A percentile compares a stretch with the other conserved stretches of the same genome.
phyloP scores from a whole-genome alignment of 1,140 invertebrate genomes.

The Trichonephila clavata region DNA sequence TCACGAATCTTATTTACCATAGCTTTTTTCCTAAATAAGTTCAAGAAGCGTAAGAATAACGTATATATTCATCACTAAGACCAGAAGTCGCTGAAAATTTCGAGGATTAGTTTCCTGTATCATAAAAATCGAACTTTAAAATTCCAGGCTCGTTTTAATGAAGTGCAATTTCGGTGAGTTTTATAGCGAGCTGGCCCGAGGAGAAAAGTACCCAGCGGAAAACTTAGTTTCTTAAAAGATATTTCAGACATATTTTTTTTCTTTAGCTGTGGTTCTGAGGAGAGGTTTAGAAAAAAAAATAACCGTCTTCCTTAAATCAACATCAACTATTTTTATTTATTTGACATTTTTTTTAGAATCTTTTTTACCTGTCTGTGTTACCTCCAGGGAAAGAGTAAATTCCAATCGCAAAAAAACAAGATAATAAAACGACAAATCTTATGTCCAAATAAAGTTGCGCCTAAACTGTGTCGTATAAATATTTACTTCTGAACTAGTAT shows the following conservation, averaged over 20 bases:
- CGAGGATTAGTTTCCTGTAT: conserved; percentile 58
- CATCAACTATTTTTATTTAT: conserved; percentile 59
- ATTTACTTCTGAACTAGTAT: conserved; percentile 63
- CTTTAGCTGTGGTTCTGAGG: not conserved
- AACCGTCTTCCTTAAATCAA: conserved; percentile 59
- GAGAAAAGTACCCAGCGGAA: conserved; percentile 33
- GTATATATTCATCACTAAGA: conserved; percentile 26
- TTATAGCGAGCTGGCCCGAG: conserved; percentile 46
- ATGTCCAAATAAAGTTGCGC: conserved; percentile 71
- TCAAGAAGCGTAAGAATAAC: not conserved
- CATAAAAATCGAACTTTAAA: conserved; percentile 74
- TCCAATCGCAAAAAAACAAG: not conserved
- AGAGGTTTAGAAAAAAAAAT: not conserved
- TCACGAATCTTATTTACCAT: not conserved
- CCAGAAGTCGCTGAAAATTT: conserved; percentile 20
- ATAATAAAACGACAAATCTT: conserved; percentile 64
- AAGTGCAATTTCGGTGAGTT: conserved; percentile 68
- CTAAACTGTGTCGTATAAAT: conserved; percentile 71
- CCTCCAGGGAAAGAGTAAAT: conserved; percentile 38
- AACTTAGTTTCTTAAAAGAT: conserved; percentile 63
- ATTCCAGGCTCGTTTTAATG: conserved; percentile 63
- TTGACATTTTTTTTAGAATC: conserved; percentile 26
- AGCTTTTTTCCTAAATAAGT: not conserved
- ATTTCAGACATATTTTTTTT: conserved; percentile 52
- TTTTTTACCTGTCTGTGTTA: conserved; percentile 54